Evolutionary conservation across 2,797 vertebrate genomes (phyloP).

Genomic region (Cetoscarus ocellatus): DNA sequence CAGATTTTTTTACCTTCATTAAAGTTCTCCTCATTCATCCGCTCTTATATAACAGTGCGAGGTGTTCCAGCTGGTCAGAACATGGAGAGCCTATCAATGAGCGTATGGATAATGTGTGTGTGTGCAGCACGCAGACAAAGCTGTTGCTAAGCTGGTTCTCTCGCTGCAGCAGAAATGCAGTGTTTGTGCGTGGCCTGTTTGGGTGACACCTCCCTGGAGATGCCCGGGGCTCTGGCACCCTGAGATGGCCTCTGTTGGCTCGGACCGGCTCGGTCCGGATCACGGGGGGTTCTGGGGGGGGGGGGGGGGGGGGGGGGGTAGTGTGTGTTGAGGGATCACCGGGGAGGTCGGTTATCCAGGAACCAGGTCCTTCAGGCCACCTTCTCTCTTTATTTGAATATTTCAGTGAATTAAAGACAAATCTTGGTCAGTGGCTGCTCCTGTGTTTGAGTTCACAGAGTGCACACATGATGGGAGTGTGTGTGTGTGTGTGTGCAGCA

Average conservation of each 20-base stretch:
- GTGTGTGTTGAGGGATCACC: too few relatives aligned
- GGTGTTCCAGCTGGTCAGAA: constrained; percentile 84
- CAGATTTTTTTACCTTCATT: constrained; percentile 60
- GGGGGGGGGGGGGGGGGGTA: neutral
- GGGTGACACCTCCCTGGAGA: constrained; percentile 73
- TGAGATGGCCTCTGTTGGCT: constrained; percentile 70
- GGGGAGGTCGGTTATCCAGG: too few relatives aligned
- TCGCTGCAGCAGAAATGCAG: constrained; percentile 88
- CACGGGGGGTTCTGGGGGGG: neutral
- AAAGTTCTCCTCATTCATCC: constrained; percentile 60
- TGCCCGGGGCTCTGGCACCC: constrained; percentile 60
- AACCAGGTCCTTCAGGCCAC: too few relatives aligned
- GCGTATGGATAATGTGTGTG: constrained; percentile 61
- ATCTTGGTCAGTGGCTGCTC: neutral
- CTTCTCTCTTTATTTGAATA: too few relatives aligned
- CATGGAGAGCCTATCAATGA: constrained; percentile 85
- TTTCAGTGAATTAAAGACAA: too few relatives aligned
- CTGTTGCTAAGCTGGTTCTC: constrained; percentile 95
- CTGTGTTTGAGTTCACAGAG: neutral
- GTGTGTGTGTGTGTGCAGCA: constrained; percentile 16
- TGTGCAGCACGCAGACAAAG: constrained; percentile 83
- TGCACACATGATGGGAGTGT: neutral
- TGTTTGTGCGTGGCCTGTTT: constrained; percentile 82
- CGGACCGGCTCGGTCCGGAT: constrained; percentile 41
- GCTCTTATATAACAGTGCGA: constrained; percentile 81